Evolutionary conservation across 2,113 vertebrate species (phyloP), one percentile per base, ranked within the genome.

Genomic region (Brienomyrus longianalis): DNA sequence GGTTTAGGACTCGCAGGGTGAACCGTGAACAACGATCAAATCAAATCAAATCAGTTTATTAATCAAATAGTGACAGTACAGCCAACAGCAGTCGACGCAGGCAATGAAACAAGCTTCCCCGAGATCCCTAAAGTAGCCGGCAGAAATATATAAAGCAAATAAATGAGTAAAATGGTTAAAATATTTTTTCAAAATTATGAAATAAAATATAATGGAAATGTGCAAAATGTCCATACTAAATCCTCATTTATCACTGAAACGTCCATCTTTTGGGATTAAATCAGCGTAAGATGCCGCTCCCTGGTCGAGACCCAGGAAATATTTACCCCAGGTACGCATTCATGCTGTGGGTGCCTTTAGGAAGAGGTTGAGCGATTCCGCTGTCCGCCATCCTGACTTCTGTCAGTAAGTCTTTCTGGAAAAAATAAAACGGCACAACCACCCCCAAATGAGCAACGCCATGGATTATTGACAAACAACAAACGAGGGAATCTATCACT

Each of bases 271-370:
- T 50, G 48, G 48, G 9, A n/a, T n/a, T 62, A 9, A 59, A n/a
- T 59, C 56, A 62, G 56, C 0, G 23, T 3, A 62, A n/a, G 2
- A 62, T 62, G 31, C 31, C n/a, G 0, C 17, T 48, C 45, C 39
- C 21, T 48, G 43, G 19, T 45, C 17, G 3, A 51, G 31, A 56
- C 5, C 10, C 17, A 35, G 23, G 31, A 6, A 13, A 2, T 27
- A 52, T 66, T 56, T 83, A 98, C 97, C 97, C 97, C 54, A 98
- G 94, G 90, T 98, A 98, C 0, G 93, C 96, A 35, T 97, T 98
- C 95, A 98, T 97, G 52, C 97, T 98, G 90, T 97, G 95, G 84
- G 98, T 89, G 0, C 62, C 94, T 86, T 95, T 94, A 35, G 98
- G 97, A 90, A 98, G 94, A n/a, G 83, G 91, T 8, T 77, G 95